Evolutionary conservation across 2,888 invertebrate genomes (phyloP).

Genomic region (Harmothoe impar): DNA sequence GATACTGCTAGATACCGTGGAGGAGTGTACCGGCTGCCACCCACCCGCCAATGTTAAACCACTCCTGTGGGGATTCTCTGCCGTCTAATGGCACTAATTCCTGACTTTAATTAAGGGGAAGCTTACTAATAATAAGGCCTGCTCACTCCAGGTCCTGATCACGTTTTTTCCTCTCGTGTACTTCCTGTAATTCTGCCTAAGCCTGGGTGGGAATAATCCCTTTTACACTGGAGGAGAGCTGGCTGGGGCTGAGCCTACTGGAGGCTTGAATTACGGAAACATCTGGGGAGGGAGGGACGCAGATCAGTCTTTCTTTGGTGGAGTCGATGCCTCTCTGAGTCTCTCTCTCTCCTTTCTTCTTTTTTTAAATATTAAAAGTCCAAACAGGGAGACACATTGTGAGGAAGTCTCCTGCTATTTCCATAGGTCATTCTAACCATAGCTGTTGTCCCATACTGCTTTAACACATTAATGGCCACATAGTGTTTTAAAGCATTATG

Average conservation of each 20-base stretch:
- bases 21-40: background rate
- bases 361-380: no score
- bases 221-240: background rate
- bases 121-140: slow-evolving; percentile 17
- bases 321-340: no score
- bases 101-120: background rate
- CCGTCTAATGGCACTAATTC: slow-evolving; percentile 12
- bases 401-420: no score
- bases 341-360: no score
- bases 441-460: no score
- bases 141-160: background rate
- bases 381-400: no score
- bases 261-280: background rate
- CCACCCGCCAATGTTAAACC: background rate
- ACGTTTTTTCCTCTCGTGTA: background rate
- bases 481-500: no score
- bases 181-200: background rate
- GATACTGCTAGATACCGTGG: background rate
- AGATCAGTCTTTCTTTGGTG: no score
- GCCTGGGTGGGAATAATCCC: background rate
- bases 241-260: background rate
- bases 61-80: background rate
- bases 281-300: no score
- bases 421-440: no score
- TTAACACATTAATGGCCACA: no score